Base-by-base conservation (phyloP, 2,797 vertebrate genomes). In the Prionace glauca region DNA sequence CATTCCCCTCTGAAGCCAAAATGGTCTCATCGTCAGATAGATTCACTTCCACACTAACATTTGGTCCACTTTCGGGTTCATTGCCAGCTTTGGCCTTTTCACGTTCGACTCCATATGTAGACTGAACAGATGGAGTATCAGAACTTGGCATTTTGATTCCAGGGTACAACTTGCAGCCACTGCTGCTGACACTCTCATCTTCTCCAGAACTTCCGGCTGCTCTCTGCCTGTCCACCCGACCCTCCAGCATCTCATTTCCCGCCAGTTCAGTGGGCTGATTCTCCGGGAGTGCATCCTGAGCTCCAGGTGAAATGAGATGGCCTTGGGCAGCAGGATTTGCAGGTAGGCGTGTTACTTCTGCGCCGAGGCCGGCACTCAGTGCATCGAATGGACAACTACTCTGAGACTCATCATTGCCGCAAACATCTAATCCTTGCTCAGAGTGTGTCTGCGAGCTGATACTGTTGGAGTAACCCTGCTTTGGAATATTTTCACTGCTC, bases 41-140 rank as follows among this genome's bases (percentile, higher is more conserved):
- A 84, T 69, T 92, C 90, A 69, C 9, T 69, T 41, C 90, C 90
- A 41, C 62, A 10, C 90, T 41, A 92, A 92, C 11, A 24, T 69
- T 69, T 69, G 24, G 90, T n/a, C 20, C 65, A 92, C 62, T 20
- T 69, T 92, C 90, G 1, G 90, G 67, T 92, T 20, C n/a, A n/a
- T 69, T 92, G 90, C 90, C 62, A 92, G 65, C 26, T 92, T 92
- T 65, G 62, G 65, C 62, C 20, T 65, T 69, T 92, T 92, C 62
- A 69, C 41, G 9, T 92, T 92, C 41, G 62, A 69, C n/a, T 69
- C 69, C 62, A 92, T 69, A 92, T 67, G 62, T 24, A 24, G 90
- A 26, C 11, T 67, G 62, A 69, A 92, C 90, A 92, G 20, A 67
- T 41, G 65, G 90, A 69, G 65, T 11, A 41, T 69, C 14, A 26